These are phyloP conservation scores for Nemotelus pantherinus DNA, from an alignment of 2,888 invertebrate species.

Conservation along the genomic window DNA sequence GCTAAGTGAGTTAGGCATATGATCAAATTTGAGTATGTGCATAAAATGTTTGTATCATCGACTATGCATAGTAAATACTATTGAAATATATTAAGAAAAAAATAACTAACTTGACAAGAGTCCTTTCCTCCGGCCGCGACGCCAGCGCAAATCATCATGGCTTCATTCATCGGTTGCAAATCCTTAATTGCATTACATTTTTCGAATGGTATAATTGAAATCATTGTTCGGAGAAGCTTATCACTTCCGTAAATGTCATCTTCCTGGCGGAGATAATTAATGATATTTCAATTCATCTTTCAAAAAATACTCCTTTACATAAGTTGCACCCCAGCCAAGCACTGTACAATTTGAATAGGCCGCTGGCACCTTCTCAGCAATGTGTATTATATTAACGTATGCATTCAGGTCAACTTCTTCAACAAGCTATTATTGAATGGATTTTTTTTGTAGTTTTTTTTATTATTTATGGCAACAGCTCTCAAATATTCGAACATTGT, in stretches of 20 bases:
- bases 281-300: neutral
- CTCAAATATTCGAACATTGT: no score
- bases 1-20: no score
- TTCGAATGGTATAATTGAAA: neutral
- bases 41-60: no score
- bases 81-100: neutral
- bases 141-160: neutral
- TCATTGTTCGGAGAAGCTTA: neutral
- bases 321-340: neutral
- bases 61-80: neutral
- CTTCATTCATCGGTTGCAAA: neutral
- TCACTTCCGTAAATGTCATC: neutral
- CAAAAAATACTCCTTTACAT: neutral
- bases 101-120: neutral
- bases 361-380: no score
- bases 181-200: neutral
- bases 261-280: neutral
- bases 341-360: neutral
- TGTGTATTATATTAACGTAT: no score
- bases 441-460: no score
- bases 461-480: no score
- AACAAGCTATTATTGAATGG: no score
- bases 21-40: no score
- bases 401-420: no score
- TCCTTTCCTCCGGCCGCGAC: neutral